Evolutionary conservation across 2,888 invertebrate genomes (phyloP).

Genomic region (Drosophila pullipes): DNA sequence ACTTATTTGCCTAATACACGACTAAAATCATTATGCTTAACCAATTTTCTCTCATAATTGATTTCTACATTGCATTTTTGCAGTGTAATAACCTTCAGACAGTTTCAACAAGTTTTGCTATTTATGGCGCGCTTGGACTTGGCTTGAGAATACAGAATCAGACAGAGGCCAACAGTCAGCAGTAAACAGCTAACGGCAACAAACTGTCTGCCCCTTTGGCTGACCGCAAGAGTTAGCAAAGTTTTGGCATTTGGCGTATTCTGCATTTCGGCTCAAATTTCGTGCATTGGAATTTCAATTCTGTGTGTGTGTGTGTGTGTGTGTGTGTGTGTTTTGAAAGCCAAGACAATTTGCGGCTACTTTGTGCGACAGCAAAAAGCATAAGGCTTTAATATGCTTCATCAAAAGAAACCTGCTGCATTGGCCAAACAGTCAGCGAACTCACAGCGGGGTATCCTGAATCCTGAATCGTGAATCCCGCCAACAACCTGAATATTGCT

Average conservation of each 20-base stretch:
- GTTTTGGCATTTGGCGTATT: slow-evolving; percentile 59
- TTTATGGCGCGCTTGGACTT: slow-evolving; percentile 61
- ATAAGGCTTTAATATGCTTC: slow-evolving; percentile 34
- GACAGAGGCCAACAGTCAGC: slow-evolving; percentile 11
- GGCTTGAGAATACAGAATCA: slow-evolving; percentile 44
- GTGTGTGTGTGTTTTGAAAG: slow-evolving; percentile 13
- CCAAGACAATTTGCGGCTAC: slow-evolving; percentile 58
- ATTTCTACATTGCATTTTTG: not conserved
- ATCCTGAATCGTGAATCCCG: not conserved
- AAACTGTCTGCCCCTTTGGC: slow-evolving; percentile 47
- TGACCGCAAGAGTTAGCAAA: slow-evolving; percentile 60
- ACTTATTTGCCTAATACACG: not conserved
- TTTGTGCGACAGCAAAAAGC: slow-evolving; percentile 45
- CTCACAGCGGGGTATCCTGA: slow-evolving; percentile 10
- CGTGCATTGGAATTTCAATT: slow-evolving; percentile 34
- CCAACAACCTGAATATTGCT: slow-evolving; percentile 7
- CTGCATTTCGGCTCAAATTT: slow-evolving; percentile 54
- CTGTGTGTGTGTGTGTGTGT: not conserved
- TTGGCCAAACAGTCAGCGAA: slow-evolving; percentile 17
- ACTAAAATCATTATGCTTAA: not conserved
- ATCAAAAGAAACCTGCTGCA: slow-evolving; percentile 14
- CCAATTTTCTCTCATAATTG: too few species aligned
- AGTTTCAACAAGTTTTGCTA: slow-evolving; percentile 53
- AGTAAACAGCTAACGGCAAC: slow-evolving; percentile 10
- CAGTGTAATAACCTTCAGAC: slow-evolving; percentile 69